These are phyloP conservation scores for Mus caroli DNA, from an alignment of 2,797 vertebrate species.

Conservation along the genomic window DNA sequence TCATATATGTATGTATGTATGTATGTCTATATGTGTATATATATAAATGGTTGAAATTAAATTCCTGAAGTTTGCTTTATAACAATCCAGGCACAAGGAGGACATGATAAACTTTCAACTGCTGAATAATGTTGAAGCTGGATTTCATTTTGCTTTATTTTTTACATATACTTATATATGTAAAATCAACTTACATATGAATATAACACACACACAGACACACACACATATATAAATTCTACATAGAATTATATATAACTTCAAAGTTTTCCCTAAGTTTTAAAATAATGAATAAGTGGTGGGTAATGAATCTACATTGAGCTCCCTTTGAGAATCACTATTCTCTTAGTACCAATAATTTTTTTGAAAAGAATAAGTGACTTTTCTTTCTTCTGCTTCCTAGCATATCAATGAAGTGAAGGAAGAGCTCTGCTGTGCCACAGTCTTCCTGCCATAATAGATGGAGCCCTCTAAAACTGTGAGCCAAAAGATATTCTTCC, in stretches of 20 bases:
- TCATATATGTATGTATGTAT: not conserved
- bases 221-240: not conserved
- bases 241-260: not conserved
- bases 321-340: conserved; percentile 26
- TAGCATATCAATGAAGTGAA: not conserved
- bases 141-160: conserved; percentile 10
- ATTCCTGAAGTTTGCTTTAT: conserved; percentile 48
- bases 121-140: conserved; percentile 24
- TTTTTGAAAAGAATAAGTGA: not conserved
- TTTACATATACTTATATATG: not conserved
- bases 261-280: conserved; percentile 43
- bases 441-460: not conserved
- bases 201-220: not conserved
- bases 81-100: conserved; percentile 18
- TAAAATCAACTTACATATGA: not conserved
- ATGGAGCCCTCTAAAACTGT: not conserved
- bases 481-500: not conserved
- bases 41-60: not conserved
- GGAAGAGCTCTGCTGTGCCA: not conserved
- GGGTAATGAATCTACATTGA: not conserved
- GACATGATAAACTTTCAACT: conserved; percentile 3
- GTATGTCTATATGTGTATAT: too few species aligned
- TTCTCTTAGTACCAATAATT: not conserved
- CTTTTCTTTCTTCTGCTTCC: not conserved
- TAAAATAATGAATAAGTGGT: conserved; percentile 51